Conservation (phyloP, 1,140 invertebrate genomes). For the Mya arenaria region DNA sequence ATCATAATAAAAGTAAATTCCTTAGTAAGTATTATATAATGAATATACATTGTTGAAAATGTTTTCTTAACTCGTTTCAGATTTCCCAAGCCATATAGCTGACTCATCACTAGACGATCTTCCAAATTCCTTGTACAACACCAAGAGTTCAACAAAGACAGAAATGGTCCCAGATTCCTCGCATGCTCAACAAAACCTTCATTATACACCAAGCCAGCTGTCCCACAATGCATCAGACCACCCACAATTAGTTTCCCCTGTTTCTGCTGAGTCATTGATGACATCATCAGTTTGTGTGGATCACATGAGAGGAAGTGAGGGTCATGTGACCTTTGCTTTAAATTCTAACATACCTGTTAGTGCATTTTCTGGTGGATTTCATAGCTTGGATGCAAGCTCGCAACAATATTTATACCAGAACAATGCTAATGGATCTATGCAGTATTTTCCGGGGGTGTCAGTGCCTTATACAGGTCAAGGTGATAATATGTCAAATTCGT, state of each 20-base stretch:
- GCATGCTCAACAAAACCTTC: not conserved
- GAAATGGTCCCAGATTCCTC: slow-evolving; percentile 40
- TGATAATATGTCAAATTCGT: not conserved
- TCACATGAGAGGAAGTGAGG: slow-evolving; percentile 25
- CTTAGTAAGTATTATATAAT: no score
- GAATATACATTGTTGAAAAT: no score
- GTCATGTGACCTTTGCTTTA: not conserved
- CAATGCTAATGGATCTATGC: not conserved
- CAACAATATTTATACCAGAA: no score
- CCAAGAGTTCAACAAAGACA: slow-evolving; percentile 43
- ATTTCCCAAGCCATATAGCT: slow-evolving; percentile 66
- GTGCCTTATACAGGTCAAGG: slow-evolving; percentile 25
- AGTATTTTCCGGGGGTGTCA: not conserved
- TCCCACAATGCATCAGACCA: not conserved
- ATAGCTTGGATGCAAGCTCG: not conserved
- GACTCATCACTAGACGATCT: slow-evolving; percentile 65
- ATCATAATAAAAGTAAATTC: no score
- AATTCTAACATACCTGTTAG: not conserved
- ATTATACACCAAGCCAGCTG: not conserved
- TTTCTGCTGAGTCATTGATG: slow-evolving; percentile 66
- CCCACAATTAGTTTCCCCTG: slow-evolving; percentile 14
- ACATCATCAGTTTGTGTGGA: slow-evolving; percentile 67
- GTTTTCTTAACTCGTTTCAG: slow-evolving; percentile 54
- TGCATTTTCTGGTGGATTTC: not conserved
- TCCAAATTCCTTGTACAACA: slow-evolving; percentile 64